Percentiles rank a stretch among this genome's conserved stretches.
phyloP scores from a whole-genome alignment of 2,797 vertebrate genomes.

The Sebastes taczanowskii region DNA sequence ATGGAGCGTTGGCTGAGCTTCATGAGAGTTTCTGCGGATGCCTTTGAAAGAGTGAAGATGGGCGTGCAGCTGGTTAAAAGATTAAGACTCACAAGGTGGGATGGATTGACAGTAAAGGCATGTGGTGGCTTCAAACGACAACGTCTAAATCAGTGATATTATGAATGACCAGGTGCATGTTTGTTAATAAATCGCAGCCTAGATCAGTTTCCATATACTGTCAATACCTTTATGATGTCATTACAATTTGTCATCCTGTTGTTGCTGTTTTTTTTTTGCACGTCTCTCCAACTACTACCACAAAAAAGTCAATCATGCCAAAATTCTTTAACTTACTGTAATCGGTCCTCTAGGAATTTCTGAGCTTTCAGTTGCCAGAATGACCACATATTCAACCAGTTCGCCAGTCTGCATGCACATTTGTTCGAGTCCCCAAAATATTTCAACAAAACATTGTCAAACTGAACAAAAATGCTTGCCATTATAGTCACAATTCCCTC shows the following conservation, averaged over 20 bases:
- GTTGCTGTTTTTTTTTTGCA: not conserved
- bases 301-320: not conserved
- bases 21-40: conserved; percentile 23
- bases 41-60: conserved; percentile 30
- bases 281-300: not conserved
- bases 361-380: not conserved
- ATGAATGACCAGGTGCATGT: not conserved
- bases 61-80: conserved; percentile 14
- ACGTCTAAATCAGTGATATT: not conserved
- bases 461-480: not conserved
- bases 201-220: not conserved
- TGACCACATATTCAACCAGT: not conserved
- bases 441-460: not conserved
- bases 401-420: not conserved
- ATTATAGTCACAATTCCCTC: not conserved
- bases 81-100: conserved; percentile 1
- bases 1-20: conserved; percentile 43
- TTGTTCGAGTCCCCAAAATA: not conserved
- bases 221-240: not conserved
- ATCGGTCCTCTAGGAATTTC: not conserved
- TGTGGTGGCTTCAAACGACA: not conserved
- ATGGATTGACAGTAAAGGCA: conserved; percentile 9
- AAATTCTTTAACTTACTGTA: not conserved
- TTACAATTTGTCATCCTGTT: not conserved
- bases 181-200: not conserved